Conservation (phyloP, 2,113 vertebrate genomes). For the Tachycineta bicolor region DNA sequence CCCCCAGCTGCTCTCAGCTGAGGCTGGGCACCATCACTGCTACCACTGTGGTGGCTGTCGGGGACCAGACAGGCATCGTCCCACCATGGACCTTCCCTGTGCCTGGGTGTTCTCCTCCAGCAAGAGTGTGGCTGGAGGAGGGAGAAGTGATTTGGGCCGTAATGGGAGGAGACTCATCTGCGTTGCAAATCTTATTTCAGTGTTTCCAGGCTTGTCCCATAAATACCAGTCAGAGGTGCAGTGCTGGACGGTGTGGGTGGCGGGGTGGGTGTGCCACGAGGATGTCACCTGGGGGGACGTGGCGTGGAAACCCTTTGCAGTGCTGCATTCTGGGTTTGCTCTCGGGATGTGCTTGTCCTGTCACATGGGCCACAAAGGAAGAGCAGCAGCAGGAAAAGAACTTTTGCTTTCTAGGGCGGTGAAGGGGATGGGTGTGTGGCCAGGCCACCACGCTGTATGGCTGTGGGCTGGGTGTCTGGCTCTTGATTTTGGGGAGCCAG, state of each 20-base stretch:
- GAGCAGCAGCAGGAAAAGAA: background rate
- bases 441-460: fast-evolving
- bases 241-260: background rate
- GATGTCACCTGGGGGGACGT: fast-evolving
- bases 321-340: background rate
- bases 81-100: background rate
- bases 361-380: background rate
- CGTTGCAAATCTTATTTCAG: background rate
- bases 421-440: background rate
- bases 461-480: background rate
- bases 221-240: background rate
- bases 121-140: background rate
- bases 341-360: fast-evolving
- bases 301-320: background rate
- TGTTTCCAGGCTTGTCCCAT: background rate
- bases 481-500: background rate
- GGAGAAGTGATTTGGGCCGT: fast-evolving
- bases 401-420: background rate
- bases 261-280: background rate
- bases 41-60: fast-evolving
- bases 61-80: background rate
- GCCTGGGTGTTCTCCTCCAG: fast-evolving
- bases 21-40: background rate
- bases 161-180: background rate
- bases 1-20: background rate